Evolutionary conservation across 2,888 invertebrate genomes (phyloP), one percentile per base, ranked within the genome.

Genomic region (Sesamia inferens): DNA sequence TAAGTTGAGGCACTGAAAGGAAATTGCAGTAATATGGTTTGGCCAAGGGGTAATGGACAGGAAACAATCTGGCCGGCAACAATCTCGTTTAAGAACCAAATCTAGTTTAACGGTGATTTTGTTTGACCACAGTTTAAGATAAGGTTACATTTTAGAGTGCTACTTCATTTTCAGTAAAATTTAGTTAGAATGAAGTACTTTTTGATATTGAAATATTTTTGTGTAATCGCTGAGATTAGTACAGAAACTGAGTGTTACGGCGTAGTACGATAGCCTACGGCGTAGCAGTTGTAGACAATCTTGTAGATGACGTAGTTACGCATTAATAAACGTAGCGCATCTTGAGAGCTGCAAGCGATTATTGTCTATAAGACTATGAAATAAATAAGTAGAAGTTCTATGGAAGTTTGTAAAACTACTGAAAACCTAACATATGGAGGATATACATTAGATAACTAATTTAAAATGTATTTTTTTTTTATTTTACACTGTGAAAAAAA

Each of bases 21-120:
- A 93, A 91, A 93, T 93, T 91, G 90, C 80, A 83, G 90, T 90
- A 94, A 94, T 88, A 90, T 90, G 90, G 90, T 90, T 90, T 88
- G 85, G 85, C 87, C 83, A 89, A 88, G 89, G 91, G 91, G 91
- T 92, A 93, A 93, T 93, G 91, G 93, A 89, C 88, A 88, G 92
- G 93, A 94, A 91, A 88, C 86, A 83, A 88, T 89, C 90, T 87
- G 88, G 75, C 73, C 86, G 77, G 54, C 74, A 76, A 84, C 87
- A 85, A 82, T 83, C 80, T 83, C 71, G 82, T 85, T 85, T 81
- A 77, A 78, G 83, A 82, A 83, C 80, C 82, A 82, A 84, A 85
- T 85, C 76, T 84, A 80, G 77, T 85, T 83, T 79, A 39, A 24
- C 55, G 62, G 68, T 75, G 24, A 77, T 78, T 84, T 78, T 67